phyloP scores from a whole-genome alignment of 2,888 invertebrate genomes.

The Eupithecia vulgata region DNA sequence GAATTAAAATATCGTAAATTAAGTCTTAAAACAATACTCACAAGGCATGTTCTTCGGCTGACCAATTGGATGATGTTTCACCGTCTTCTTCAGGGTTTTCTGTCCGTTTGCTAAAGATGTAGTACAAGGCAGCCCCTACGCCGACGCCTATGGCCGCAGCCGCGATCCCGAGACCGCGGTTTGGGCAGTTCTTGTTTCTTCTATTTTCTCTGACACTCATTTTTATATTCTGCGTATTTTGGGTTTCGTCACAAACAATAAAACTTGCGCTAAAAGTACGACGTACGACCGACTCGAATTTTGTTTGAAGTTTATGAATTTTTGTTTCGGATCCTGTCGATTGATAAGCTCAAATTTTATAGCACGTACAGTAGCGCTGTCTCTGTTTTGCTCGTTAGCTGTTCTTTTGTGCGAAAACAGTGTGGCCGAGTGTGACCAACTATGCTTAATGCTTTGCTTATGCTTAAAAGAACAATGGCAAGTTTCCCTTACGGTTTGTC shows the following conservation, averaged over 20 bases:
- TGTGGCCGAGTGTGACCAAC: no score
- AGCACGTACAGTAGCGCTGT: background rate
- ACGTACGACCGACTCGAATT: slow-evolving; percentile 23
- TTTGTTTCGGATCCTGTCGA: background rate
- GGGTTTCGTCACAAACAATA: slow-evolving; percentile 31
- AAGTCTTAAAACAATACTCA: slow-evolving; percentile 50
- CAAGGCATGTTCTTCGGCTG: slow-evolving; percentile 58
- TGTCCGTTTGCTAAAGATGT: slow-evolving; percentile 69
- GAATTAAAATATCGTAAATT: slow-evolving; percentile 35
- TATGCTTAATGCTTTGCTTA: no score
- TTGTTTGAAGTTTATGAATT: slow-evolving; percentile 21
- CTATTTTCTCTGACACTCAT: slow-evolving; percentile 72
- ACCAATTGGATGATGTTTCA: slow-evolving; percentile 63
- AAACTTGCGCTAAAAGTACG: background rate
- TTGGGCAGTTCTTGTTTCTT: slow-evolving; percentile 64
- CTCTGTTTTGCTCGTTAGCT: background rate
- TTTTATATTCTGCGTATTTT: slow-evolving; percentile 39
- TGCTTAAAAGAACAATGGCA: no score
- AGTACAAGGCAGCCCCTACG: slow-evolving; percentile 76
- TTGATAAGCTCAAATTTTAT: background rate
- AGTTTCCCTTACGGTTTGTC: no score
- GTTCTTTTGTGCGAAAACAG: background rate
- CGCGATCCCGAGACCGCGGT: slow-evolving; percentile 71
- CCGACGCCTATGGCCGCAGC: slow-evolving; percentile 76
- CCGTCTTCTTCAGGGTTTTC: slow-evolving; percentile 65